Evolutionary conservation across 1,140 invertebrate species (phyloP).

Genomic region (Euschistus heros): DNA sequence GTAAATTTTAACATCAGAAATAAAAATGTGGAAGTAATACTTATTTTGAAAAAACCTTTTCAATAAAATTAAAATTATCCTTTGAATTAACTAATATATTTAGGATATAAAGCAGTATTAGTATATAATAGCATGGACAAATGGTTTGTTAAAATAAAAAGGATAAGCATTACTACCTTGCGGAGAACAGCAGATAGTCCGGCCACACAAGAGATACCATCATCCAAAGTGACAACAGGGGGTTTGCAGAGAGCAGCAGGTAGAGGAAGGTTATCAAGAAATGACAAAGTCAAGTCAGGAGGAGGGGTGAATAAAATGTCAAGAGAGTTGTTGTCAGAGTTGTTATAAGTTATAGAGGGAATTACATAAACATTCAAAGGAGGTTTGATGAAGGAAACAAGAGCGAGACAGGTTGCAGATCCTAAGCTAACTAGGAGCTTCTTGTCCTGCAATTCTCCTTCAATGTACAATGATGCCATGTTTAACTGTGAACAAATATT

Average conservation of each 20-base stretch:
- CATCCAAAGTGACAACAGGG: conserved; percentile 41
- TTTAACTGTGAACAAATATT: neutral
- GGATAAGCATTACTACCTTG: conserved; percentile 37
- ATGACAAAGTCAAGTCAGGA: neutral
- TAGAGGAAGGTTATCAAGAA: conserved; percentile 1
- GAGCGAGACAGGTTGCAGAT: neutral
- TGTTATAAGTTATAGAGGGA: neutral
- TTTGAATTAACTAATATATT: too few species aligned
- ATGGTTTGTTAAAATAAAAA: too few species aligned
- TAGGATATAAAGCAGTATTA: too few species aligned
- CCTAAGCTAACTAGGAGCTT: neutral
- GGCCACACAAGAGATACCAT: conserved; percentile 50
- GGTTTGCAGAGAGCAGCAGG: conserved; percentile 41
- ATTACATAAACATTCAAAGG: neutral
- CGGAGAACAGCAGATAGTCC: conserved; percentile 57
- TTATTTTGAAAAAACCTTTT: too few species aligned
- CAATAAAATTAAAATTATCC: too few species aligned
- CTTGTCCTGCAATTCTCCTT: neutral
- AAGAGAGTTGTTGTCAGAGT: neutral
- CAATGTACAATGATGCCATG: neutral
- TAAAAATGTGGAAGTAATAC: too few species aligned
- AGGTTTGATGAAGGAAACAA: neutral
- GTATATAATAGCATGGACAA: too few species aligned
- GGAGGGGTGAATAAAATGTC: neutral
- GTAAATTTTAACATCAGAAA: too few species aligned